These are phyloP conservation scores for Pyralis farinalis DNA, from an alignment of 2,888 invertebrate genomes.

Conservation along the genomic window DNA sequence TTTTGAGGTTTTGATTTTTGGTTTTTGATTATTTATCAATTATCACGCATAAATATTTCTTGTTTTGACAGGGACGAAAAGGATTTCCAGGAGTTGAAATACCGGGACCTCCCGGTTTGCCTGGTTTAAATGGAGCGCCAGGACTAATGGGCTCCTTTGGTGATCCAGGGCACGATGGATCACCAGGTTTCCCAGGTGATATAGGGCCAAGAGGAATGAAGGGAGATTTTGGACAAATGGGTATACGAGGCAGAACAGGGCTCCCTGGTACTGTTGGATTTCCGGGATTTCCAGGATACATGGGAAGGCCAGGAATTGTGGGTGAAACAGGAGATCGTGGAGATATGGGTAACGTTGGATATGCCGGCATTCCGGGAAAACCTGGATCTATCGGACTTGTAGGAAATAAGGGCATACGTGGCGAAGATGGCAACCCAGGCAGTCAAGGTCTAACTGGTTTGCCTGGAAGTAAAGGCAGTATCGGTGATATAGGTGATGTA, in stretches of 20 bases:
- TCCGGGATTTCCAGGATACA: conserved; percentile 80
- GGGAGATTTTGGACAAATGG: conserved; percentile 75
- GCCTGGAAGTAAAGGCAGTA: conserved; percentile 60
- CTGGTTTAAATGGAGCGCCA: conserved; percentile 87
- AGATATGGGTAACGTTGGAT: conserved; percentile 85
- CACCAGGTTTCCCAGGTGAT: conserved; percentile 52
- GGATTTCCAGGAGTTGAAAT: conserved; percentile 50
- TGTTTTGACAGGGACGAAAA: conserved; percentile 58
- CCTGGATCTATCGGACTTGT: conserved; percentile 33
- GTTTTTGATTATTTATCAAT: no score
- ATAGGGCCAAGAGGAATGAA: conserved; percentile 76
- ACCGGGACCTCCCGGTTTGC: conserved; percentile 85
- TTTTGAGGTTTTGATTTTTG: no score
- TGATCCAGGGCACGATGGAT: conserved; percentile 67
- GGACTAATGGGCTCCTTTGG: conserved; percentile 84
- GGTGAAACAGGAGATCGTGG: conserved; percentile 86
- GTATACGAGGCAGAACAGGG: conserved; percentile 57
- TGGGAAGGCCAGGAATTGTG: conserved; percentile 73
- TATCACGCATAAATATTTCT: not conserved
- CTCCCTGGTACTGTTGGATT: conserved; percentile 55
- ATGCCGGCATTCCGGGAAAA: conserved; percentile 71
- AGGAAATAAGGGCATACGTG: conserved; percentile 46
- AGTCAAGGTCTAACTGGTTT: conserved; percentile 43
- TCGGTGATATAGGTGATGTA: conserved; percentile 73
- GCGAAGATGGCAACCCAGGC: conserved; percentile 42